These are phyloP conservation scores for Nomada fucata DNA, from an alignment of 2,888 invertebrate species.

Conservation along the genomic window DNA sequence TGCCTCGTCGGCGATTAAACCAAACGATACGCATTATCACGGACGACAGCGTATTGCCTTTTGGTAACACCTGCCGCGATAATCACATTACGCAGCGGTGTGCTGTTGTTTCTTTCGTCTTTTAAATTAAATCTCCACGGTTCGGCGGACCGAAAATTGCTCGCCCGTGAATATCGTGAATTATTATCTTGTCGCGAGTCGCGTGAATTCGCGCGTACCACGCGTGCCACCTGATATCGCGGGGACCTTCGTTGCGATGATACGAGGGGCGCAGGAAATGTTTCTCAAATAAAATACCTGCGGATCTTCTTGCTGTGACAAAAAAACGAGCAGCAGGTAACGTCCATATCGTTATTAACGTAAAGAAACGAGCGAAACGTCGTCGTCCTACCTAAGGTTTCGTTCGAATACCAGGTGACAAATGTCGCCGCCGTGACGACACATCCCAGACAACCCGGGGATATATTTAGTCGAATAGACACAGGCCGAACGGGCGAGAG, in stretches of 20 bases:
- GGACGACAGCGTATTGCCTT: constrained; percentile 38
- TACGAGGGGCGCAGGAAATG: neutral
- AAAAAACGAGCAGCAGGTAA: neutral
- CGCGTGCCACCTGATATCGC: too few species aligned
- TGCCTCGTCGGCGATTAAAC: constrained; percentile 7
- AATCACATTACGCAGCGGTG: constrained; percentile 33
- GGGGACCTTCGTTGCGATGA: too few species aligned
- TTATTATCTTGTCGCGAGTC: constrained; percentile 41
- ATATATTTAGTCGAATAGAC: constrained; percentile 62
- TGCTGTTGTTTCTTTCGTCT: constrained; percentile 20
- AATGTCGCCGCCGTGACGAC: constrained; percentile 41
- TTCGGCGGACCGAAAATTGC: constrained; percentile 44
- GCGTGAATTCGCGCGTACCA: neutral
- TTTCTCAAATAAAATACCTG: neutral
- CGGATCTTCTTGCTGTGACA: too few species aligned
- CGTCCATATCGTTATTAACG: too few species aligned
- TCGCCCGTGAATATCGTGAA: constrained; percentile 59
- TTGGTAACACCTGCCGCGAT: constrained; percentile 8
- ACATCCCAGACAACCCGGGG: constrained; percentile 27
- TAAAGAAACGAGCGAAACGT: neutral
- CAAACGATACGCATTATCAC: constrained; percentile 25
- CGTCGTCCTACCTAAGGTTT: neutral
- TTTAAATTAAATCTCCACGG: constrained; percentile 62
- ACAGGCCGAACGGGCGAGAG: constrained; percentile 35
- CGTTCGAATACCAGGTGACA: constrained; percentile 53